These are phyloP conservation scores for Atrina japonica DNA, from an alignment of 2,888 invertebrate genomes.

Conservation along the genomic window DNA sequence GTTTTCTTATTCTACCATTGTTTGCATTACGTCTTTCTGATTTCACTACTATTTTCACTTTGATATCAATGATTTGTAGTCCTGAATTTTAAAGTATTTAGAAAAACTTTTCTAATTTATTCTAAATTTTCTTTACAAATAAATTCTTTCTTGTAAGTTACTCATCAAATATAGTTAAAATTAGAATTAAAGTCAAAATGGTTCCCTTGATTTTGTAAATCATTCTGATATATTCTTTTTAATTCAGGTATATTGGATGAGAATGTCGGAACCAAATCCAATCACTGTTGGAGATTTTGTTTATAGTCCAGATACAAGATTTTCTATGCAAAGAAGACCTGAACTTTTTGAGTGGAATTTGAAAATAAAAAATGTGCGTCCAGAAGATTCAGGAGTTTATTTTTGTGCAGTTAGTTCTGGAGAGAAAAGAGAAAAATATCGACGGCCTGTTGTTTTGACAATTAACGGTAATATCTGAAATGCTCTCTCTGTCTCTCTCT, in stretches of 20 bases:
- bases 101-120: too few relatives aligned
- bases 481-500: too few relatives aligned
- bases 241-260: constrained; percentile 71
- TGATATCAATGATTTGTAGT: too few relatives aligned
- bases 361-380: constrained; percentile 63
- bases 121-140: too few relatives aligned
- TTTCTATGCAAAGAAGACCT: constrained; percentile 55
- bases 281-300: constrained; percentile 67
- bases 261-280: constrained; percentile 69
- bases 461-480: constrained; percentile 67
- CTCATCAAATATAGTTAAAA: too few relatives aligned
- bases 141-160: too few relatives aligned
- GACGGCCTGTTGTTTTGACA: constrained; percentile 53
- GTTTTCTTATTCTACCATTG: too few relatives aligned
- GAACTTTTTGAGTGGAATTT: constrained; percentile 68
- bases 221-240: neutral
- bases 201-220: too few relatives aligned
- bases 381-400: constrained; percentile 68
- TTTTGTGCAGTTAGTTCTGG: constrained; percentile 72
- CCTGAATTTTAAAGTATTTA: too few relatives aligned
- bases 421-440: constrained; percentile 44
- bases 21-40: too few relatives aligned
- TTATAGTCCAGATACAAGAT: constrained; percentile 65
- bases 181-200: too few relatives aligned
- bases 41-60: too few relatives aligned